Conservation (phyloP, 2,113 vertebrate species). For the Poecile atricapillus region DNA sequence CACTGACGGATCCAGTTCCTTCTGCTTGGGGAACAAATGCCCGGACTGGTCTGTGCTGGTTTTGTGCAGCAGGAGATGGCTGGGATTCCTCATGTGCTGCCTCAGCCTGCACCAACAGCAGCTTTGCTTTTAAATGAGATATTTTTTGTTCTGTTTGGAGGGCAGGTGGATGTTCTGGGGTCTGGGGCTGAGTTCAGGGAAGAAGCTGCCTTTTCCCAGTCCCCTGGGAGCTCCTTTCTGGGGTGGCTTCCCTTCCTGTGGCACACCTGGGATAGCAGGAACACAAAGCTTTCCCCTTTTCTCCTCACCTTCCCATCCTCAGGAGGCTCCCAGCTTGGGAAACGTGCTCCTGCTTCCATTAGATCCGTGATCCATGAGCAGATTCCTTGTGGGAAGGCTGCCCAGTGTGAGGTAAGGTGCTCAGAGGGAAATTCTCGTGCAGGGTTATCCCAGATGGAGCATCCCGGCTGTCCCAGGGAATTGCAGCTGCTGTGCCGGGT, state of each 20-base stretch:
- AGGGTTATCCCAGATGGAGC: neutral
- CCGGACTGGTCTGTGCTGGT: neutral
- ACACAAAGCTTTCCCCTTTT: neutral
- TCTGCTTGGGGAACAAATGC: neutral
- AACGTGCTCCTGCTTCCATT: fast-evolving
- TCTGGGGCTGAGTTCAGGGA: neutral
- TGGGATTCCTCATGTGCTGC: neutral
- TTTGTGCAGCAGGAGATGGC: neutral
- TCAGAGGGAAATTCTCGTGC: neutral
- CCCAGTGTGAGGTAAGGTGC: neutral
- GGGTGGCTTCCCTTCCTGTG: neutral
- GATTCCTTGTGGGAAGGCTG: neutral
- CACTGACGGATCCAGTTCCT: neutral
- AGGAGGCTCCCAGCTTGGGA: neutral
- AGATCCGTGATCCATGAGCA: neutral
- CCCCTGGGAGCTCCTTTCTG: neutral
- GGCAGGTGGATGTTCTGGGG: neutral
- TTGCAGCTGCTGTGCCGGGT: fast-evolving
- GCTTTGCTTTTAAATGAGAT: neutral
- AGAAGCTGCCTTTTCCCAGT: neutral
- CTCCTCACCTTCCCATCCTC: neutral
- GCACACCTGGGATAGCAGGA: neutral
- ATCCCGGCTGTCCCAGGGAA: neutral
- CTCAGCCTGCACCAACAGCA: fast-evolving
- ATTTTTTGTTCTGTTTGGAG: neutral